Percentiles rank a stretch among this genome's conserved stretches.
These are phyloP conservation scores for Wasmannia auropunctata DNA, from an alignment of 1,140 invertebrate species.

Conservation along the genomic window DNA sequence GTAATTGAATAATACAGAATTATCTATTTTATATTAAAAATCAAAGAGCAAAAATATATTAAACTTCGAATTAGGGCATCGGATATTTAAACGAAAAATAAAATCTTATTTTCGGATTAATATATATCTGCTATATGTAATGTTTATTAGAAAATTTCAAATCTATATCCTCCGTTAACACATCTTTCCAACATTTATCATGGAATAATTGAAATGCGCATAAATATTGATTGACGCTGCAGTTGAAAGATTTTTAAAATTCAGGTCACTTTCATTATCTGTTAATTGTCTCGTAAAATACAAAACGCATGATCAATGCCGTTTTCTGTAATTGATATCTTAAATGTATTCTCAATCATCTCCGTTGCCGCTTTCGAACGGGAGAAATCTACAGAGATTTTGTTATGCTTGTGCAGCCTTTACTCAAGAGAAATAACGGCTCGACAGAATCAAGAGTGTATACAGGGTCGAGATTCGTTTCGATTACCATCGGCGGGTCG, in stretches of 20 bases:
- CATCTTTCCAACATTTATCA: neutral
- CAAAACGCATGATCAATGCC: neutral
- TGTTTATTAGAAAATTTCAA: neutral
- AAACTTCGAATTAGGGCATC: neutral
- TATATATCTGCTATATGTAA: neutral
- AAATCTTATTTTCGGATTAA: slow-evolving; percentile 3
- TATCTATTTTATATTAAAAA: neutral
- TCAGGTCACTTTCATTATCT: neutral
- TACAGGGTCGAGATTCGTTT: neutral
- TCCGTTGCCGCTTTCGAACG: neutral
- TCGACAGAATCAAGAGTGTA: neutral
- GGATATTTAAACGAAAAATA: neutral
- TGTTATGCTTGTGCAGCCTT: neutral
- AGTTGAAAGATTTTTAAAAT: neutral
- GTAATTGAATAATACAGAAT: neutral
- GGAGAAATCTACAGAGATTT: neutral
- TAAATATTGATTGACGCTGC: slow-evolving; percentile 17
- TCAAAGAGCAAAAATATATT: neutral
- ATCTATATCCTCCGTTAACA: neutral
- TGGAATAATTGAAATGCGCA: neutral
- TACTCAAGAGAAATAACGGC: neutral
- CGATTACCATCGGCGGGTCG: neutral
- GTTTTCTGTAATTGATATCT: slow-evolving; percentile 2
- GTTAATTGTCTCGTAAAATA: neutral
- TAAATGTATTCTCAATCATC: neutral